phyloP scores from a whole-genome alignment of 2,113 vertebrate genomes.

The Antigone vipio region DNA sequence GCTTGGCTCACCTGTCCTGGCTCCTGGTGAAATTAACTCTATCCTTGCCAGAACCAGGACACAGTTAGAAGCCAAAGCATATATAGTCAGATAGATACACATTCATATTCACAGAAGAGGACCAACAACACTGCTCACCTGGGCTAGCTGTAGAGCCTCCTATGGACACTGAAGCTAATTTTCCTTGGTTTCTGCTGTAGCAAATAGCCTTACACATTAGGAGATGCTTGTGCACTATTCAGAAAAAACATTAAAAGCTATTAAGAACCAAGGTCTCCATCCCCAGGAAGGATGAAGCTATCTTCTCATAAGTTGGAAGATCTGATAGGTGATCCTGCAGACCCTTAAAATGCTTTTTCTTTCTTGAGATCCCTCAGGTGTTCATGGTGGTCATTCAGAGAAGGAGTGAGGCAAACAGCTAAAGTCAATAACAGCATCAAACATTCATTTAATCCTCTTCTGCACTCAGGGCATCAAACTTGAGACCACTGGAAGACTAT shows the following conservation, averaged over 20 bases:
- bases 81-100: background rate
- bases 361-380: background rate
- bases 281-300: background rate
- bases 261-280: background rate
- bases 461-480: background rate
- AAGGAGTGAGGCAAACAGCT: background rate
- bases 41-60: too few relatives aligned
- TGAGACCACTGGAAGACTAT: background rate
- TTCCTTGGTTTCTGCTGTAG: background rate
- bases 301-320: background rate
- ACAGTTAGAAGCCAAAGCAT: background rate
- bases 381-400: background rate
- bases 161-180: background rate
- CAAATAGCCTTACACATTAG: background rate
- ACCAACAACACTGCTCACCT: background rate
- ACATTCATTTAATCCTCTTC: background rate
- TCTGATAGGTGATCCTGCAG: background rate
- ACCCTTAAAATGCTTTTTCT: background rate
- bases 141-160: background rate
- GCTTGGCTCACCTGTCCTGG: too few relatives aligned
- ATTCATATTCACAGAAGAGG: background rate
- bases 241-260: background rate
- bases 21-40: too few relatives aligned
- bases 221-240: background rate
- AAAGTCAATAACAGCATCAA: background rate